Evolutionary conservation across 2,888 invertebrate species (phyloP), one percentile per base, ranked within the genome.

Genomic region (Hypolimnas misippus): DNA sequence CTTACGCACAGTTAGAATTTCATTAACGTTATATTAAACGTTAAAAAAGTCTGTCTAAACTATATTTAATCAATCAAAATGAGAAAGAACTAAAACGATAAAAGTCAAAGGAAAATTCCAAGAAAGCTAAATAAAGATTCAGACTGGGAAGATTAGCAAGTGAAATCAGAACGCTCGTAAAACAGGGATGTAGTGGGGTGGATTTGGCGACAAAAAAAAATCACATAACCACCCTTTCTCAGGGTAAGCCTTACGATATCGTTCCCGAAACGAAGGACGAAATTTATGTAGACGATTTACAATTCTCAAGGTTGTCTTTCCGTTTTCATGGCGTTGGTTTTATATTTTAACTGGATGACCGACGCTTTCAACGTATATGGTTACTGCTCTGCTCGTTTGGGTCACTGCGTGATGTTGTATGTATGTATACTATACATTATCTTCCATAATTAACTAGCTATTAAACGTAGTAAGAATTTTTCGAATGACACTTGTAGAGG

Each of bases 71-170:
- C 10, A 40, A 17, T 17, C 17, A 14, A 42, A 42, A 44, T 12
- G 5, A 21, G 8, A 44, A 44, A 19, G 12, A n/a, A 6, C 12
- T 35, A 35, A 21, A 5, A 44, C 12, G 19, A 17, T 17, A 17
- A 10, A 19, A 19, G 44, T 16, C 40, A n/a, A 40, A 40, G 16
- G 16, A 33, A 57, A 53, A 60, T 49, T 49, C 38, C 53, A 46
- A 38, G 40, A 55, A 44, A 66, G 61, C 65, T 60, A 63, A 65
- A 68, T 57, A 69, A 67, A 57, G n/a, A 66, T 68, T 63, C 62
- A 58, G 57, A 62, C 62, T 63, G 69, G 68, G 69, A 66, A 70
- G 66, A 72, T 73, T 73, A 73, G 72, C 69, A 69, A 70, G 71
- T 70, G 57, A 71, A 70, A 70, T 71, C 69, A 67, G 67, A 66